phyloP scores from a whole-genome alignment of 1,140 invertebrate species.

The Babylonia areolata region DNA sequence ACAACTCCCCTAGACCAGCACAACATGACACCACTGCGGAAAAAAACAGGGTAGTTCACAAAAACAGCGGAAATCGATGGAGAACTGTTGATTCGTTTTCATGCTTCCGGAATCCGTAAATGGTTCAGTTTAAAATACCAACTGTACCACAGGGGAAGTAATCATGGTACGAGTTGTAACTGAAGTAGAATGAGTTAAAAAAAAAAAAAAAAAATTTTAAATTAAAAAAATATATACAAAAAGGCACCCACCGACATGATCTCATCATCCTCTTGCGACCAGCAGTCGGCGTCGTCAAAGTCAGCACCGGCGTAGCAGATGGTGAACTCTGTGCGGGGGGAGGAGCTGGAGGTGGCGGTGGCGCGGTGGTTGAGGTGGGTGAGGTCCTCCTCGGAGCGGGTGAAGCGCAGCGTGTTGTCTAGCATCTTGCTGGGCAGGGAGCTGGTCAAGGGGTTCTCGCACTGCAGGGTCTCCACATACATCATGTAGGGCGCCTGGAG shows the following conservation, averaged over 20 bases:
- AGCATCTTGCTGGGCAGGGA: slow-evolving; percentile 86
- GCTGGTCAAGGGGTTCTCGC: slow-evolving; percentile 86
- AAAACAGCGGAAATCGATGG: too few relatives aligned
- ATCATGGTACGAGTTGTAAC: too few relatives aligned
- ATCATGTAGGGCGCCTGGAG: slow-evolving; percentile 96
- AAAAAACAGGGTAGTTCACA: too few relatives aligned
- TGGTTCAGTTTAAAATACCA: too few relatives aligned
- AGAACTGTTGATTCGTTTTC: too few relatives aligned
- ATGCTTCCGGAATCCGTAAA: too few relatives aligned
- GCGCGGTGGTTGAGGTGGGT: slow-evolving; percentile 53
- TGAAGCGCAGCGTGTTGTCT: slow-evolving; percentile 85
- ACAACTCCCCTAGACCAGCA: too few relatives aligned
- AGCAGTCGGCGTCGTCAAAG: slow-evolving; percentile 84
- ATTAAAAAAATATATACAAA: too few relatives aligned
- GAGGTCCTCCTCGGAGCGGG: slow-evolving; percentile 95
- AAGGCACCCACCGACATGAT: slow-evolving; percentile 82
- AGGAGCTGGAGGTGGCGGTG: slow-evolving; percentile 50
- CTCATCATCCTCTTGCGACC: slow-evolving; percentile 98
- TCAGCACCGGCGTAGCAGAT: slow-evolving; percentile 61
- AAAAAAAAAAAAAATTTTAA: too few relatives aligned
- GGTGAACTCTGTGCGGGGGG: slow-evolving; percentile 65
- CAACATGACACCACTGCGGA: too few relatives aligned
- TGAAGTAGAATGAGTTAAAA: too few relatives aligned
- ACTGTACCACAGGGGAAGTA: too few relatives aligned
- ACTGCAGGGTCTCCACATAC: slow-evolving; percentile 96